These are phyloP conservation scores for Tetheella fluctuosa DNA, from an alignment of 2,888 invertebrate species.

Conservation along the genomic window DNA sequence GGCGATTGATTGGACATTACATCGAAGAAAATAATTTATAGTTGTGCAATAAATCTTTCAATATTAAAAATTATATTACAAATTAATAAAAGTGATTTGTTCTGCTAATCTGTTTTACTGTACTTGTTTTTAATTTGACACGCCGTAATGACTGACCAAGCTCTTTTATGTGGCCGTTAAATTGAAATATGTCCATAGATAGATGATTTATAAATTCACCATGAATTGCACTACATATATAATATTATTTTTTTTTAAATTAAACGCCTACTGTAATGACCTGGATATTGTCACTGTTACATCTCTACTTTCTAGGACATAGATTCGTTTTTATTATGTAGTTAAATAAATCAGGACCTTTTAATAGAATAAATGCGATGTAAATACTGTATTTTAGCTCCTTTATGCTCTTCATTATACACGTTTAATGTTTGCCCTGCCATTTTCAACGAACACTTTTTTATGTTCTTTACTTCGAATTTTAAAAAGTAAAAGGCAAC, in stretches of 20 bases:
- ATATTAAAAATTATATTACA: constrained; percentile 33
- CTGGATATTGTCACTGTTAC: background rate
- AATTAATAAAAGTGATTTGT: constrained; percentile 28
- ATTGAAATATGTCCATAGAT: constrained; percentile 14
- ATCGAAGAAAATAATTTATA: constrained; percentile 42
- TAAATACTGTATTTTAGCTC: too few species aligned
- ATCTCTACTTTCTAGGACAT: too few species aligned
- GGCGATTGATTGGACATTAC: constrained; percentile 38
- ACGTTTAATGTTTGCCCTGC: too few species aligned
- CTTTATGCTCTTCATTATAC: too few species aligned
- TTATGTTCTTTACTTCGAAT: background rate
- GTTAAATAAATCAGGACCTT: too few species aligned
- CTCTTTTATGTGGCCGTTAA: constrained; percentile 6
- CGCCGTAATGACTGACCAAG: constrained; percentile 4
- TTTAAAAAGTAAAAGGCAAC: constrained; percentile 14
- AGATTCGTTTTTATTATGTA: too few species aligned
- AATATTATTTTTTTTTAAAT: too few species aligned
- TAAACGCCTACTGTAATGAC: background rate
- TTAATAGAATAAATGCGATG: too few species aligned
- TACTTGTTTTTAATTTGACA: constrained; percentile 5
- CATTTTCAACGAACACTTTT: background rate
- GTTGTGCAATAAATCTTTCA: constrained; percentile 35
- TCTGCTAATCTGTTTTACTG: constrained; percentile 8
- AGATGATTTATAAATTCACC: constrained; percentile 6
- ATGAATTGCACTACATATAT: background rate